phyloP scores from a whole-genome alignment of 2,797 vertebrate genomes.

The Champsocephalus esox region DNA sequence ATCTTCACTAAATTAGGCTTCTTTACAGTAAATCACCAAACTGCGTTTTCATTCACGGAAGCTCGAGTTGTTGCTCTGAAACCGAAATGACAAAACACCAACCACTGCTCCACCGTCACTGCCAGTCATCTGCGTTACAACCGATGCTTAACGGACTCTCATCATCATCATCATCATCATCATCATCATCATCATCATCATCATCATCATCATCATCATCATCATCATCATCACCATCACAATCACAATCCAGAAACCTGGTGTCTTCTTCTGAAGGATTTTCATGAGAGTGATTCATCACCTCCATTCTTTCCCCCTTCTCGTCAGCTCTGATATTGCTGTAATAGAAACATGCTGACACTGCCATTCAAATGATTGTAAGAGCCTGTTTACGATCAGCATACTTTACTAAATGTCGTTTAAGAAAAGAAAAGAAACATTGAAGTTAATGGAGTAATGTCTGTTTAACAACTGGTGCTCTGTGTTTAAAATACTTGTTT shows the following conservation, averaged over 20 bases:
- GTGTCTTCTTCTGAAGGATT: conserved; percentile 14
- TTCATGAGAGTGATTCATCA: conserved; percentile 66
- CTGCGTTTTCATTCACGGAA: conserved; percentile 47
- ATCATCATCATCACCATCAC: too few species aligned
- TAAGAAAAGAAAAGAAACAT: neutral
- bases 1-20: neutral
- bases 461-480: neutral
- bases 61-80: conserved; percentile 52
- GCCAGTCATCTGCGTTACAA: conserved; percentile 54
- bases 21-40: neutral
- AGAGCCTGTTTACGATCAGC: neutral
- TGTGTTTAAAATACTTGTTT: neutral
- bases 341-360: conserved; percentile 41
- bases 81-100: conserved; percentile 42
- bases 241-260: conserved; percentile 20
- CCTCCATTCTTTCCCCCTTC: conserved; percentile 59
- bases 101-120: conserved; percentile 48
- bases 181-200: too few species aligned
- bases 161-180: neutral
- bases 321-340: conserved; percentile 34
- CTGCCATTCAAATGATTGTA: conserved; percentile 24
- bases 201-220: neutral
- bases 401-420: neutral
- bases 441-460: neutral
- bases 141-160: conserved; percentile 20